These are phyloP conservation scores for Adrianichthys oophorus DNA, from an alignment of 2,797 vertebrate genomes.

Conservation along the genomic window DNA sequence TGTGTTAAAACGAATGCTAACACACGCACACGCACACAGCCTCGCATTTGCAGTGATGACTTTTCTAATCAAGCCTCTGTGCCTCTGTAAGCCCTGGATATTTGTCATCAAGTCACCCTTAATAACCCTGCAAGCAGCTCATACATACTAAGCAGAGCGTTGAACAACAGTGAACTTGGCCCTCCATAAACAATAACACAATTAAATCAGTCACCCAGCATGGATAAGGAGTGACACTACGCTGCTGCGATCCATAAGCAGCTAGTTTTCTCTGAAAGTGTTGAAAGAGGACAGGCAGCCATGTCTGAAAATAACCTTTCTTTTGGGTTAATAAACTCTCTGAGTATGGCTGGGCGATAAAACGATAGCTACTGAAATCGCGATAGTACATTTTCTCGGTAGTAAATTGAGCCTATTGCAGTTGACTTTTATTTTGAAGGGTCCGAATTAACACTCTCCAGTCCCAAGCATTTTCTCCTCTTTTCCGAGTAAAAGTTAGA, in stretches of 20 bases:
- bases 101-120: conserved; percentile 72
- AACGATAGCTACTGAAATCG: too few relatives aligned
- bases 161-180: conserved; percentile 64
- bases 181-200: conserved; percentile 64
- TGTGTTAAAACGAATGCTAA: conserved; percentile 12
- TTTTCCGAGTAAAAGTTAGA: too few relatives aligned
- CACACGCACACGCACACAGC: conserved; percentile 6
- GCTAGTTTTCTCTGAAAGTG: conserved; percentile 45
- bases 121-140: conserved; percentile 62
- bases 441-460: too few relatives aligned
- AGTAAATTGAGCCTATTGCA: too few relatives aligned
- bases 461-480: too few relatives aligned
- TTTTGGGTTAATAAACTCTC: conserved; percentile 45
- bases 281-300: conserved; percentile 37
- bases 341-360: conserved; percentile 8
- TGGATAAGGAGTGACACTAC: conserved; percentile 48
- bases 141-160: conserved; percentile 69
- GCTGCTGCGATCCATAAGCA: conserved; percentile 37
- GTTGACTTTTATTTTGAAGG: too few relatives aligned
- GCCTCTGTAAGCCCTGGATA: conserved; percentile 56
- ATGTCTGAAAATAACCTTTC: conserved; percentile 30
- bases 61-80: conserved; percentile 65
- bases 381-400: too few relatives aligned
- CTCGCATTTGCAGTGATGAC: conserved; percentile 48
- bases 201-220: conserved; percentile 71